Evolutionary conservation across 2,113 vertebrate genomes (phyloP).

Genomic region (Aix galericulata): DNA sequence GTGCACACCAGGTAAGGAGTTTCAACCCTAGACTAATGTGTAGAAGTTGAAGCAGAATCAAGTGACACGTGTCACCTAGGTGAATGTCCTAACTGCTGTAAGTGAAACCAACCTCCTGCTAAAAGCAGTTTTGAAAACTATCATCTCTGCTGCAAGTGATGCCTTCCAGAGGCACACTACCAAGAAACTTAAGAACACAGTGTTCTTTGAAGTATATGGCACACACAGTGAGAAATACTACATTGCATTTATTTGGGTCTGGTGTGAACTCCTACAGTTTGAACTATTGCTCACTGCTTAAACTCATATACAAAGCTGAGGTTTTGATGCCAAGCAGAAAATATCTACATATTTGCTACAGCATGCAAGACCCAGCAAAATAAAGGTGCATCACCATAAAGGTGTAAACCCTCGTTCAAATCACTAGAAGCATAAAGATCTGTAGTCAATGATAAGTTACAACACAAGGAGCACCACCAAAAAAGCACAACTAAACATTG

Average conservation of each 20-base stretch:
- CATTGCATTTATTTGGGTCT: not conserved
- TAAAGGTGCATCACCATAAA: not conserved
- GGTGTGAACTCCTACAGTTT: too few species aligned
- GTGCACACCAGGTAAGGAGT: not conserved
- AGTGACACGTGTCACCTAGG: not conserved
- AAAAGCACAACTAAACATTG: not conserved
- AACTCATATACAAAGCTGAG: not conserved
- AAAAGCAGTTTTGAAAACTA: not conserved
- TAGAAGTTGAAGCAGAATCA: not conserved
- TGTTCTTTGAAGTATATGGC: not conserved
- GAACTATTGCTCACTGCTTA: too few species aligned
- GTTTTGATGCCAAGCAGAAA: not conserved
- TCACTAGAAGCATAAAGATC: not conserved
- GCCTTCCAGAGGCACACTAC: not conserved
- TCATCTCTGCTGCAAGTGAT: not conserved
- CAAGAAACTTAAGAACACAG: not conserved
- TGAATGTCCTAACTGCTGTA: not conserved
- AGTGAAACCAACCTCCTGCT: not conserved
- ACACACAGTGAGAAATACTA: not conserved
- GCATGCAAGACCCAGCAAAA: not conserved
- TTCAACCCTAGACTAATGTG: not conserved
- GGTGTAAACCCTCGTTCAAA: not conserved
- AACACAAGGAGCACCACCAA: accelerated
- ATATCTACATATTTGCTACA: accelerated
- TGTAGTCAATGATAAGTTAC: not conserved